Conservation (phyloP, 2,888 invertebrate genomes). For the Lithophane socia region DNA sequence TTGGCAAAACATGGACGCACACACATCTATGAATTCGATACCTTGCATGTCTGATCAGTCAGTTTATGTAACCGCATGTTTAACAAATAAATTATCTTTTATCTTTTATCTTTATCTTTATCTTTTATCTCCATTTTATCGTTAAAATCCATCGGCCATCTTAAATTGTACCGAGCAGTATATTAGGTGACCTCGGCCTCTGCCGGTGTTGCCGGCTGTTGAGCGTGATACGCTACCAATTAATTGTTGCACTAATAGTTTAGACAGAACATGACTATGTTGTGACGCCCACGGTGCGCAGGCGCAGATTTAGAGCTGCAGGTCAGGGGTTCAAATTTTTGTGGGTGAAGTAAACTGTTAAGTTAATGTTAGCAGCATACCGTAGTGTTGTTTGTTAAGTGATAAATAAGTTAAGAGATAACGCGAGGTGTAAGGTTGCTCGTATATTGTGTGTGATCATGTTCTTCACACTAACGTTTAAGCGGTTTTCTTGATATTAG, state of each 20-base stretch:
- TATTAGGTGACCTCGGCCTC: slow-evolving; percentile 48
- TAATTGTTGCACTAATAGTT: slow-evolving; percentile 53
- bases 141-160: slow-evolving; percentile 45
- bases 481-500: slow-evolving; percentile 8
- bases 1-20: too few relatives aligned
- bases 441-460: slow-evolving; percentile 26
- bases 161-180: slow-evolving; percentile 30
- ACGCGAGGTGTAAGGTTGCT: slow-evolving; percentile 38
- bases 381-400: slow-evolving; percentile 40
- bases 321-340: slow-evolving; percentile 51
- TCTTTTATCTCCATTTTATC: slow-evolving; percentile 61
- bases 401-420: slow-evolving; percentile 54
- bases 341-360: slow-evolving; percentile 43
- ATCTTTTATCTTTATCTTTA: too few relatives aligned
- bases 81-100: too few relatives aligned
- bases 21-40: too few relatives aligned
- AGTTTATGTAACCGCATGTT: too few relatives aligned
- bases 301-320: slow-evolving; percentile 53
- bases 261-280: slow-evolving; percentile 45
- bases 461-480: slow-evolving; percentile 22
- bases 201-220: slow-evolving; percentile 31
- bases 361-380: slow-evolving; percentile 52
- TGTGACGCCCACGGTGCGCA: slow-evolving; percentile 45
- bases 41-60: too few relatives aligned
- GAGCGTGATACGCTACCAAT: slow-evolving; percentile 57